phyloP scores from a whole-genome alignment of 2,888 invertebrate species.

The Ariolimax columbianus region DNA sequence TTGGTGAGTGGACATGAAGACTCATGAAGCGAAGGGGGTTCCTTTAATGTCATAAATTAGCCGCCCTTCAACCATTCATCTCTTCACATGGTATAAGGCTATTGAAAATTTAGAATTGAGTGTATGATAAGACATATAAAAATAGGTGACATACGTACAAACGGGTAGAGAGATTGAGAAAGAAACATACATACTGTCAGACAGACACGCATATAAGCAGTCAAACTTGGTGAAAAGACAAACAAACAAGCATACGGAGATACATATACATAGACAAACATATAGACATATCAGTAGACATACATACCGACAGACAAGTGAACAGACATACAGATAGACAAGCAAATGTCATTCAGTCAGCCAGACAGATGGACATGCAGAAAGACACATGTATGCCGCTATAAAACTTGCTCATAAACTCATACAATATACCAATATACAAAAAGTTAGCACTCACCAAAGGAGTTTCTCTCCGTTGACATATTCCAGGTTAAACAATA shows the following conservation, averaged over 20 bases:
- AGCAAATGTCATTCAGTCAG: background rate
- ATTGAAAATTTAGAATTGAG: no score
- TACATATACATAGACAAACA: background rate
- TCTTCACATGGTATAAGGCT: no score
- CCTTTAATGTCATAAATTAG: no score
- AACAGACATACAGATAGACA: background rate
- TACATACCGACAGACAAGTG: background rate
- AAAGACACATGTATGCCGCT: background rate
- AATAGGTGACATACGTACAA: background rate
- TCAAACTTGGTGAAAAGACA: background rate
- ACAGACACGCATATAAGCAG: background rate
- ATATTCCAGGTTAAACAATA: slow-evolving; percentile 61
- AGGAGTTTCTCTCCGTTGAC: slow-evolving; percentile 70
- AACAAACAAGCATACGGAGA: background rate
- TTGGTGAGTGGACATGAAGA: no score
- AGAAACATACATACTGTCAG: background rate
- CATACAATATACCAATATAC: background rate
- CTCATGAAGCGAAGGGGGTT: no score
- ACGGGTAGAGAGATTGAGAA: slow-evolving; percentile 1
- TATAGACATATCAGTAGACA: background rate
- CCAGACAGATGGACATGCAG: background rate
- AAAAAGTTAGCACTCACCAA: slow-evolving; percentile 69
- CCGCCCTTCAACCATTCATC: no score
- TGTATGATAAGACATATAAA: no score
- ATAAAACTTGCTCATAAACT: background rate